Evolutionary conservation across 2,888 invertebrate species (phyloP).

Genomic region (Lysandra bellargus): DNA sequence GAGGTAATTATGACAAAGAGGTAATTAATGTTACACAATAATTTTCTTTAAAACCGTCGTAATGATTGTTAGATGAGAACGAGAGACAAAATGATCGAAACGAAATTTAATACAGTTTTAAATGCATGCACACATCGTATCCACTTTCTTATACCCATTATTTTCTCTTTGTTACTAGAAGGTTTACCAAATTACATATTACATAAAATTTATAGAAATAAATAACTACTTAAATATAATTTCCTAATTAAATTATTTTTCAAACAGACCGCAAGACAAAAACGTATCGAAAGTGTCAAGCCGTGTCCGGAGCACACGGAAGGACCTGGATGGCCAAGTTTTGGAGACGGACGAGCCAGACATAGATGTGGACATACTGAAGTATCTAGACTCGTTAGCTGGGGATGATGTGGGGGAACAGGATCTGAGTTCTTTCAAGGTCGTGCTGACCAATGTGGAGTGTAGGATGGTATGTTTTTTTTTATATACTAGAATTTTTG

Average conservation of each 20-base stretch:
- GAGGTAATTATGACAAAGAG: slow-evolving; percentile 78
- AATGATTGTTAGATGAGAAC: too few species aligned
- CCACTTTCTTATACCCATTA: too few species aligned
- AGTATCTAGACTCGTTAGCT: slow-evolving; percentile 66
- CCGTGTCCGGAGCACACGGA: slow-evolving; percentile 82
- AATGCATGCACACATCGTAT: too few species aligned
- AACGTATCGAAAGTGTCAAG: slow-evolving; percentile 76
- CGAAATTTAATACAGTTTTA: too few species aligned
- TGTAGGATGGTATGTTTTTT: slow-evolving; percentile 57
- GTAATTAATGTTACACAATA: slow-evolving; percentile 54
- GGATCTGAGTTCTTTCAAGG: slow-evolving; percentile 65
- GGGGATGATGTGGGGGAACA: slow-evolving; percentile 67
- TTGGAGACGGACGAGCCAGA: slow-evolving; percentile 59
- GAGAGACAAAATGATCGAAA: too few species aligned
- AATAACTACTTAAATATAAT: too few species aligned
- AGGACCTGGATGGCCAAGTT: slow-evolving; percentile 75
- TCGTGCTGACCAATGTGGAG: slow-evolving; percentile 69
- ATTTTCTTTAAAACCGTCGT: not conserved
- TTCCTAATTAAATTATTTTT: not conserved
- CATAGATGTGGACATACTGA: slow-evolving; percentile 61
- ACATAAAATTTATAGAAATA: too few species aligned
- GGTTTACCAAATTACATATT: too few species aligned
- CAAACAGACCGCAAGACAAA: slow-evolving; percentile 60
- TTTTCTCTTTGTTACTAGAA: too few species aligned
- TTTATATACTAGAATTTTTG: too few species aligned